These are phyloP conservation scores for Lagorchestes hirsutus DNA, from an alignment of 2,797 vertebrate genomes.

Conservation along the genomic window DNA sequence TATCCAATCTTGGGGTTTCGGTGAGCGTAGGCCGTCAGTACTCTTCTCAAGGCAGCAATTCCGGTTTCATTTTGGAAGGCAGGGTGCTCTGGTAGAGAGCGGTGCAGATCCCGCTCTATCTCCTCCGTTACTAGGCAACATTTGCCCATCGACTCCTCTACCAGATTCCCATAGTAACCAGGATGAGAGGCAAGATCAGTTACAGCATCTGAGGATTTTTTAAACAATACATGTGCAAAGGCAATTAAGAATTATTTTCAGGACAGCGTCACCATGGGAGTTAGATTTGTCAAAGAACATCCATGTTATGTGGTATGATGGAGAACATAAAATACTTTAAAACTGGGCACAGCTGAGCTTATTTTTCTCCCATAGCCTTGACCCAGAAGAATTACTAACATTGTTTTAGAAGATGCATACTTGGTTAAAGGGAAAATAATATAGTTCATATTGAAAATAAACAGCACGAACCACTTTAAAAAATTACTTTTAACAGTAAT, in stretches of 20 bases:
- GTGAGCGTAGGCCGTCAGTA: conserved; percentile 95
- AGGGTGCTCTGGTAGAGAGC: conserved; percentile 95
- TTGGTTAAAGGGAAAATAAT: not conserved
- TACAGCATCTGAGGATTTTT: conserved; percentile 86
- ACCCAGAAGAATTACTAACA: conserved; percentile 24
- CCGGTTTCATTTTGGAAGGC: conserved; percentile 96
- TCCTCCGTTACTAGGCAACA: conserved; percentile 93
- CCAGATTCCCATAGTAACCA: conserved; percentile 90
- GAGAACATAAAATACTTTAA: not conserved
- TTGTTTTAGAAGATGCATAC: conserved; percentile 26
- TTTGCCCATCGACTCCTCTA: conserved; percentile 92
- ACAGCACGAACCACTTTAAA: not conserved
- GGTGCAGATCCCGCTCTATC: conserved; percentile 96
- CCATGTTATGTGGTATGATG: not conserved
- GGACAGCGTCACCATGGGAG: not conserved
- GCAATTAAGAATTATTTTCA: fast-evolving
- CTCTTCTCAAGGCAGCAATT: conserved; percentile 94
- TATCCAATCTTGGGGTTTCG: conserved; percentile 98
- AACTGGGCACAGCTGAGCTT: not conserved
- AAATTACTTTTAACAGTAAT: not conserved
- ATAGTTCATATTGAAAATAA: not conserved
- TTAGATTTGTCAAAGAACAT: not conserved
- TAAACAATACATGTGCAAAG: not conserved
- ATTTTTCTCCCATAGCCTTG: not conserved
- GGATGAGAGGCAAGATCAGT: conserved; percentile 90